phyloP scores from a whole-genome alignment of 2,888 invertebrate species.

The Allophyes oxyacanthae region DNA sequence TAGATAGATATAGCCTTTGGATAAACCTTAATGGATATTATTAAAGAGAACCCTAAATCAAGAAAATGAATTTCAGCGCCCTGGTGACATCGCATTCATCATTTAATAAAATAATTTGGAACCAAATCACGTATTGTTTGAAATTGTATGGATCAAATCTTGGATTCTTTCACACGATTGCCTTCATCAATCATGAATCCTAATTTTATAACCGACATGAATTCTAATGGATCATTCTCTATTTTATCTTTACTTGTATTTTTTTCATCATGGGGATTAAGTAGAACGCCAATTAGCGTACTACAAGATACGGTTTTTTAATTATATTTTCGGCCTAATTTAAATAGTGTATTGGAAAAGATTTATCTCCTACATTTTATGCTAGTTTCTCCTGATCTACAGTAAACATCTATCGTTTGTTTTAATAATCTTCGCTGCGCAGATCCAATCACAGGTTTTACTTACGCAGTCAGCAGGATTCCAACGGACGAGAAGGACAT shows the following conservation, averaged over 20 bases:
- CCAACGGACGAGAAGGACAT: slow-evolving; percentile 97
- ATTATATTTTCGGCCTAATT: no score
- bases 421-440: no score
- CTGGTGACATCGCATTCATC: slow-evolving; percentile 12
- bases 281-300: not conserved
- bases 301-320: no score
- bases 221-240: slow-evolving; percentile 22
- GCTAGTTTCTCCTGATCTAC: no score
- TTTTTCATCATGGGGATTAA: not conserved
- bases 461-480: slow-evolving; percentile 93
- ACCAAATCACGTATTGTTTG: slow-evolving; percentile 37
- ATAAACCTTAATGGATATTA: no score
- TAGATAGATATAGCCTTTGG: no score
- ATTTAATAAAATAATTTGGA: slow-evolving; percentile 21
- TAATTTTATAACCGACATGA: slow-evolving; percentile 12
- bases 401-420: no score
- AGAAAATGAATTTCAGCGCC: slow-evolving; percentile 20
- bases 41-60: slow-evolving; percentile 1
- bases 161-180: slow-evolving; percentile 37
- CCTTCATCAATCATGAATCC: slow-evolving; percentile 47
- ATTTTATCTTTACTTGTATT: slow-evolving; percentile 3
- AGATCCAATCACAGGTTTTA: no score
- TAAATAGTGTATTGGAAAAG: no score
- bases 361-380: no score
- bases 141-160: slow-evolving; percentile 47